Base-by-base conservation (phyloP, 1,140 invertebrate species). In the Andricus grossulariae region DNA sequence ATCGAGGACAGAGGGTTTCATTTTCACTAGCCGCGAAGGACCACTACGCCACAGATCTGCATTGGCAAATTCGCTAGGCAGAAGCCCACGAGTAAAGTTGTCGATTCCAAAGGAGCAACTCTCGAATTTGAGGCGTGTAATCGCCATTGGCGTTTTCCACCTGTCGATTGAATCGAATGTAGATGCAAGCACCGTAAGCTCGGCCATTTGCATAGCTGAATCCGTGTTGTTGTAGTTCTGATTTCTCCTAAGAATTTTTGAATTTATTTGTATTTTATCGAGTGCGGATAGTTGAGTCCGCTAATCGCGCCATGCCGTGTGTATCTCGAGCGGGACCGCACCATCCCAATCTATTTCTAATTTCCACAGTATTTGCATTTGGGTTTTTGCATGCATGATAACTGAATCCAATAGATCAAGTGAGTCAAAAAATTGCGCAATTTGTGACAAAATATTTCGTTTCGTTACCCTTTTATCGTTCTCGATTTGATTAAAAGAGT, bases 91-190 rank as follows among this genome's bases (percentile, higher is more conserved):
- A n/a, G 92, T 49, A 93, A 82, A n/a, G 90, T 88, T 8, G 81
- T 70, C n/a, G 73, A 76, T 83, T 92, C 91, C 7, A 91, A 70
- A 50, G 91, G 91, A 55, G 91, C 87, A 15, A 92, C 90, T 77
- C 88, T 82, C 70, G 85, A 84, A 81, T 92, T 91, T 10, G 84
- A 76, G 52, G 78, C 80, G 19, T 91, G 55, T 72, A 90, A 73
- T 8, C 45, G 77, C 3, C 25, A 15, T 18, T 15, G 32, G 3
- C 52, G 25, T 3, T 54, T 39, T 0, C 52, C 72, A 16, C 74
- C 45, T 25, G 12, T 15, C 19, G 32, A 12, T 11, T 57, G 1
- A 19, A n/a, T n/a, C n/a, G n/a, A n/a, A n/a, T n/a, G n/a, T n/a
- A n/a, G n/a, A n/a, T n/a, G n/a, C n/a, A n/a, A n/a, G n/a, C n/a